A percentile compares a stretch with the other conserved stretches of the same genome.
Conservation (phyloP, 1,140 invertebrate species). For the Penaeus japonicus region DNA sequence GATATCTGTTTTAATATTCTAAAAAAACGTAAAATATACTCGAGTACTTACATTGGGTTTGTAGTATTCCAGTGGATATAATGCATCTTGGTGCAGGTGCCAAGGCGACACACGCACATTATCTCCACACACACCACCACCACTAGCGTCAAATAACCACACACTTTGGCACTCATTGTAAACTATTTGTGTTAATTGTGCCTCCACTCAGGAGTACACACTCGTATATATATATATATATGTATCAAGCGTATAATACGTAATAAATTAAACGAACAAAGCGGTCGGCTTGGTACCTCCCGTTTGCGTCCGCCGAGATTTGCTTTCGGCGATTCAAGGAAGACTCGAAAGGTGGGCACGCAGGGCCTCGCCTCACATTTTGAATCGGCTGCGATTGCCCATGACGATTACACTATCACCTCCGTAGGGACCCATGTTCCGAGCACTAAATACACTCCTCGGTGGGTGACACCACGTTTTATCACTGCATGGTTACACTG, state of each 20-base stretch:
- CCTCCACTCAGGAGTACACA: not conserved
- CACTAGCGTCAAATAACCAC: constrained; percentile 27
- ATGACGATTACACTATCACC: constrained; percentile 9
- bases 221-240: not conserved
- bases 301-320: not conserved
- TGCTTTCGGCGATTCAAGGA: not conserved
- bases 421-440: constrained; percentile 33
- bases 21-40: constrained; percentile 21
- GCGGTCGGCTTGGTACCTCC: not conserved
- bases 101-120: constrained; percentile 19
- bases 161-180: constrained; percentile 34
- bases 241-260: not conserved
- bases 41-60: constrained; percentile 65
- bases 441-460: not conserved
- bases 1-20: no score
- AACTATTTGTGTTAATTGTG: not conserved
- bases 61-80: constrained; percentile 66
- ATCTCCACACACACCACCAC: constrained; percentile 42
- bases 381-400: constrained; percentile 37
- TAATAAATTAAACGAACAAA: constrained; percentile 13
- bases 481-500: constrained; percentile 43
- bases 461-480: not conserved
- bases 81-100: constrained; percentile 61
- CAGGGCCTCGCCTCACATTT: constrained; percentile 14
- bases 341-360: not conserved